phyloP scores from a whole-genome alignment of 1,140 invertebrate species.

The Drosophila sp. region DNA sequence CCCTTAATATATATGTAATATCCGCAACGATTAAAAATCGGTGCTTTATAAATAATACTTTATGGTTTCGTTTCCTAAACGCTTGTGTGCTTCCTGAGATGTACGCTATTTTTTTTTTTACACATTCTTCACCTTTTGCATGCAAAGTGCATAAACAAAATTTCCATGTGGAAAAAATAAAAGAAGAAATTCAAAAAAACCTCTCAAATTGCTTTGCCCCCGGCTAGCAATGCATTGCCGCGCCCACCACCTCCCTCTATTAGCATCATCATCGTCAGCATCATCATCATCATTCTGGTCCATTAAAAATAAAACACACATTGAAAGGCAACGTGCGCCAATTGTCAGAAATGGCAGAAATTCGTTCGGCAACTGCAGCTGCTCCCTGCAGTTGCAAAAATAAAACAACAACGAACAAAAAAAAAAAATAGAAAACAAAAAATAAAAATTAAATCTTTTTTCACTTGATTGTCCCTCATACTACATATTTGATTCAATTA shows the following conservation, averaged over 20 bases:
- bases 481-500: slow-evolving; percentile 55
- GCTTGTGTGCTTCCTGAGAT: neutral
- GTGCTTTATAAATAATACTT: neutral
- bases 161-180: neutral
- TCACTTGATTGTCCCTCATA: slow-evolving; percentile 63
- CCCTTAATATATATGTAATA: too few species aligned
- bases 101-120: neutral
- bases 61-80: neutral
- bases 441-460: slow-evolving; percentile 34
- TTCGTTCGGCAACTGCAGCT: slow-evolving; percentile 46
- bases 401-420: slow-evolving; percentile 32
- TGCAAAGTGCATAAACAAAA: neutral
- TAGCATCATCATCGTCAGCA: slow-evolving; percentile 34
- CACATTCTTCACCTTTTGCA: neutral
- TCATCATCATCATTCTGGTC: slow-evolving; percentile 23
- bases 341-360: slow-evolving; percentile 58
- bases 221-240: neutral
- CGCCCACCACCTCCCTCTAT: neutral
- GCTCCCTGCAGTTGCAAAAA: slow-evolving; percentile 15
- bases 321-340: slow-evolving; percentile 68
- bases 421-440: neutral
- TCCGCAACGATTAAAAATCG: too few species aligned
- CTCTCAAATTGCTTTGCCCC: neutral
- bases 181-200: neutral
- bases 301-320: slow-evolving; percentile 58